Conservation (phyloP, 30 jellyfish, hydroid and myxozoan species). For the Pseudorhiza aurosa region DNA sequence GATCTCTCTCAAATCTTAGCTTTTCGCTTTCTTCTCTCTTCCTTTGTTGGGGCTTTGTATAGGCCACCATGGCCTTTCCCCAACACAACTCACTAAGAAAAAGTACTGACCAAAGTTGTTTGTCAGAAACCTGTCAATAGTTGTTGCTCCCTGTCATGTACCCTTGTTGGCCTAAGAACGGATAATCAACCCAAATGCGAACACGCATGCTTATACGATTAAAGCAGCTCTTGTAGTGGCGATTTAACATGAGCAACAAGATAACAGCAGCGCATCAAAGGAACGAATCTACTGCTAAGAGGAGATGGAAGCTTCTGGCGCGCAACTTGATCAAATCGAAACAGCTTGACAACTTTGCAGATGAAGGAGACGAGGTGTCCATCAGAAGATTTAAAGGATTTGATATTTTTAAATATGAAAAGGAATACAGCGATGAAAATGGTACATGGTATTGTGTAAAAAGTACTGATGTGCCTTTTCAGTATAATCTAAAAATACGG, state of each 20-base stretch:
- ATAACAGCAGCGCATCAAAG: neutral
- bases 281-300: slow-evolving; percentile 34
- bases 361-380: slow-evolving; percentile 15
- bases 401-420: slow-evolving; percentile 11
- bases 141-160: slow-evolving; percentile 12
- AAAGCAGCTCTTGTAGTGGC: neutral
- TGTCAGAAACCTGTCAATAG: too few species aligned
- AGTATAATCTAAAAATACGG: neutral
- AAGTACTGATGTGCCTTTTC: neutral
- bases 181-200: neutral
- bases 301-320: slow-evolving; percentile 62
- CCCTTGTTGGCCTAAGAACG: neutral
- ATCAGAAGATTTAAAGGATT: slow-evolving; percentile 65
- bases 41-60: too few species aligned
- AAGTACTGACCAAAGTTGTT: too few species aligned
- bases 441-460: slow-evolving; percentile 21
- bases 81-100: too few species aligned
- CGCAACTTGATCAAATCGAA: slow-evolving; percentile 31
- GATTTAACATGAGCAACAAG: neutral
- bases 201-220: neutral
- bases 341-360: neutral
- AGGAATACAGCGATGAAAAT: neutral
- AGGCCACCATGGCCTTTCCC: too few species aligned
- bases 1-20: too few species aligned
- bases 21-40: too few species aligned